These are phyloP conservation scores for roundworm (Caenorhabditis elegans) DNA, from an alignment of 1,140 invertebrate genomes.

Conservation along the genomic window WBcel235 BX284603.4:8069501-8070000, in stretches of 20 bases:
- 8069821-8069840: constrained; percentile 44
- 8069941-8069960: constrained; percentile 99
- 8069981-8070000: constrained; percentile 51
- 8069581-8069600: constrained; percentile 41
- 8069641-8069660: constrained; percentile 51
- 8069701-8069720: constrained; percentile 50
- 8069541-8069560: constrained; percentile 34
- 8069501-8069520: background rate
- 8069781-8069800: constrained; percentile 57
- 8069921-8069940: constrained; percentile 99
- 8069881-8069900: constrained; percentile 99
- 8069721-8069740: constrained; percentile 59
- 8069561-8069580: constrained; percentile 40
- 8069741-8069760: constrained; percentile 45
- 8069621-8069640: constrained; percentile 62
- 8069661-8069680: constrained; percentile 46
- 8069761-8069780: constrained; percentile 49
- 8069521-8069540: constrained; percentile 23
- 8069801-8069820: constrained; percentile 52
- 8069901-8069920: constrained; percentile 96
- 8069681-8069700: constrained; percentile 16
- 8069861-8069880: constrained; percentile 99
- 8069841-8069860: constrained; percentile 97
- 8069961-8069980: constrained; percentile 90
- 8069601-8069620: background rate